Percentiles rank a stretch among this genome's conserved stretches.
phyloP scores from a whole-genome alignment of 2,888 invertebrate genomes.

The Hanleya hanleyi region DNA sequence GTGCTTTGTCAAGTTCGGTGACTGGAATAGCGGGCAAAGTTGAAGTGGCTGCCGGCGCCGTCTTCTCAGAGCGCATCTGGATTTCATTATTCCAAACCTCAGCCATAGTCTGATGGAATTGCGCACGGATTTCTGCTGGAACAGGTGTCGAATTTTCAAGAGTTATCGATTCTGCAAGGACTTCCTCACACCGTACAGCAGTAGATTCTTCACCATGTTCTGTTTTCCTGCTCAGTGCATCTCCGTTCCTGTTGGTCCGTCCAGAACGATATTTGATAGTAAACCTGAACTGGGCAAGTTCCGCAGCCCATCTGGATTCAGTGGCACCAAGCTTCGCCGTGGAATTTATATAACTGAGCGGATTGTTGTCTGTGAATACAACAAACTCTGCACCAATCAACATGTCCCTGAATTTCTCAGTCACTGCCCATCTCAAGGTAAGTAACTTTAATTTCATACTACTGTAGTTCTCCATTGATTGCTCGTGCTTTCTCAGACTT shows the following conservation, averaged over 20 bases:
- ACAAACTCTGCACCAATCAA: neutral
- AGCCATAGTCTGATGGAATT: neutral
- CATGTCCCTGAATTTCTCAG: neutral
- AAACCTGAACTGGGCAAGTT: neutral
- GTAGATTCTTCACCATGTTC: neutral
- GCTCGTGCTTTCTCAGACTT: neutral
- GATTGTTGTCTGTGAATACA: neutral
- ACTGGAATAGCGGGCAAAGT: neutral
- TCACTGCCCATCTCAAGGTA: constrained; percentile 20
- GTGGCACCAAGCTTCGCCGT: neutral
- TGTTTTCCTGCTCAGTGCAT: neutral
- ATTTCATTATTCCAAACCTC: neutral
- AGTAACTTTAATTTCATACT: constrained; percentile 25
- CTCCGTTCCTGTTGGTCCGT: neutral
- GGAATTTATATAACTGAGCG: neutral
- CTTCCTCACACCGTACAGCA: neutral
- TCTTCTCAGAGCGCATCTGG: neutral
- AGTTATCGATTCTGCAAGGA: neutral
- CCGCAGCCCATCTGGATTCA: constrained; percentile 1
- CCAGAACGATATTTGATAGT: neutral
- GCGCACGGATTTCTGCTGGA: neutral
- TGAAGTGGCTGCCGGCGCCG: neutral
- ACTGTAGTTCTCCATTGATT: constrained; percentile 16
- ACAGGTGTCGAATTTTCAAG: neutral
- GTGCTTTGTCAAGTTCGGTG: neutral